Evolutionary conservation across 2,797 vertebrate species (phyloP).

Genomic region (Australoheros facetus): DNA sequence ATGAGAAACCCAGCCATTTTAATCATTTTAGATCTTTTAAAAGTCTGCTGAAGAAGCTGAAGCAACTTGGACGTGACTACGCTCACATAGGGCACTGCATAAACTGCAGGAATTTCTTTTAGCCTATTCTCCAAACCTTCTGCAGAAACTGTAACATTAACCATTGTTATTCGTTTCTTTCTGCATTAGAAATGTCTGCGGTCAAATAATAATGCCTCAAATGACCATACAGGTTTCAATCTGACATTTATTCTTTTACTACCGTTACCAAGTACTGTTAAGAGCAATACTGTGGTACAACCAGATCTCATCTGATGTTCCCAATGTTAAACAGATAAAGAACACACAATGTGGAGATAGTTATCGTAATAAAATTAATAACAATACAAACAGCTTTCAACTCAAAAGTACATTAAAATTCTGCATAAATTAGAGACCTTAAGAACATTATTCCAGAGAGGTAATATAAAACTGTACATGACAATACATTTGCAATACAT

Average conservation of each 20-base stretch:
- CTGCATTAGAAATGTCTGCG: conserved; percentile 31
- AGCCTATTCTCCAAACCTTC: conserved; percentile 15
- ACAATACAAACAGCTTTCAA: conserved; percentile 75
- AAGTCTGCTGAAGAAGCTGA: conserved; percentile 2
- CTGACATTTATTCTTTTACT: conserved; percentile 76
- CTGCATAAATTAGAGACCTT: conserved; percentile 79
- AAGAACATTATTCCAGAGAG: conserved; percentile 75
- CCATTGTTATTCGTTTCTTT: neutral
- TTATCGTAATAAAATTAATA: conserved; percentile 69
- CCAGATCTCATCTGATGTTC: conserved; percentile 56
- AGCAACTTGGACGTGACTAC: neutral
- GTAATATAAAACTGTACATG: conserved; percentile 84
- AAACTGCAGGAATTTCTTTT: conserved; percentile 16
- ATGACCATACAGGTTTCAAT: conserved; percentile 69
- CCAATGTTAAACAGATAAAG: conserved; percentile 55
- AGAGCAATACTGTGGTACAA: conserved; percentile 47
- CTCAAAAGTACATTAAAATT: conserved; percentile 77
- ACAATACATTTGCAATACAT: conserved; percentile 82
- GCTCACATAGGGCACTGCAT: neutral
- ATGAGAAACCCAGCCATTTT: conserved; percentile 38
- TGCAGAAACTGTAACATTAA: conserved; percentile 25
- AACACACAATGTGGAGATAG: conserved; percentile 68
- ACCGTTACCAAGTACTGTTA: conserved; percentile 66
- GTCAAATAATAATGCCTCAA: conserved; percentile 70
- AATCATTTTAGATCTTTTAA: conserved; percentile 10